A percentile compares a stretch with the other conserved stretches of the same genome.
Evolutionary conservation across 2,113 vertebrate genomes (phyloP).

Genomic region (Stegostoma tigrinum): DNA sequence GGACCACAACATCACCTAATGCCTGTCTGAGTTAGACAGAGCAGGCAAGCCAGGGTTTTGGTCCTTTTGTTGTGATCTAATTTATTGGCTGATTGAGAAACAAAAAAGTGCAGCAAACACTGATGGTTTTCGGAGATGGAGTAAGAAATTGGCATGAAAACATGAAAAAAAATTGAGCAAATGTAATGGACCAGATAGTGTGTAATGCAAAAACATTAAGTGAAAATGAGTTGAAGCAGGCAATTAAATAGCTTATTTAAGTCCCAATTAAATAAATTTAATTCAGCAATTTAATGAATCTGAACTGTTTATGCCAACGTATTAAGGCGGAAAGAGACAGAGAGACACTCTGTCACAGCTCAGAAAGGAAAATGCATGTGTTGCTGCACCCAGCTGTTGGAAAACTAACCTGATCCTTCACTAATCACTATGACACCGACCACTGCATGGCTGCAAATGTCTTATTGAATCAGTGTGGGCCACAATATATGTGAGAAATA

Average conservation of each 20-base stretch:
- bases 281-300: neutral
- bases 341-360: neutral
- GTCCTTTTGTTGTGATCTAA: neutral
- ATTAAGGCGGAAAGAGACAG: neutral
- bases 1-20: neutral
- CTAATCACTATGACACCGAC: constrained; percentile 37
- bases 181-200: neutral
- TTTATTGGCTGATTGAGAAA: neutral
- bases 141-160: neutral
- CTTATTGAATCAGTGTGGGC: constrained; percentile 33
- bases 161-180: neutral
- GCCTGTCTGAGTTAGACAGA: neutral
- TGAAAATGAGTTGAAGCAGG: neutral
- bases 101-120: neutral
- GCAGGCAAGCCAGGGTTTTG: neutral
- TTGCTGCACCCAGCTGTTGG: neutral
- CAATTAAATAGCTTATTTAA: constrained; percentile 2
- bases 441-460: constrained; percentile 14
- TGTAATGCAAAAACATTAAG: neutral
- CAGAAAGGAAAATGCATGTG: neutral
- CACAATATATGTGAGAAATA: neutral
- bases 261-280: neutral
- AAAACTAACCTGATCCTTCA: neutral
- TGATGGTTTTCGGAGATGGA: neutral
- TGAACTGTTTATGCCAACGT: neutral